Conservation (phyloP, 2,113 vertebrate species). For the Pangasianodon gigas region DNA sequence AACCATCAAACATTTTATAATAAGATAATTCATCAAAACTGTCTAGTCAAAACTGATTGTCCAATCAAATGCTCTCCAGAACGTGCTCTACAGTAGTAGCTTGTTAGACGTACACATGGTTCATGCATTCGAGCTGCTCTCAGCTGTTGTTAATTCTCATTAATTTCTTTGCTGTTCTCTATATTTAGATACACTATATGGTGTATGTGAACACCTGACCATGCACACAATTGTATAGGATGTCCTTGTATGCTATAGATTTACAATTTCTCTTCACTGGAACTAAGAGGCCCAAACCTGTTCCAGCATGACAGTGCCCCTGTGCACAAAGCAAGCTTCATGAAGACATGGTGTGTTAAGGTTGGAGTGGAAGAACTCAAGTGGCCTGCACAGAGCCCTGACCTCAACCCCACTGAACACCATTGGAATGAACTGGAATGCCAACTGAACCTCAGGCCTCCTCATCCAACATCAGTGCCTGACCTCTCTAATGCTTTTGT, state of each 20-base stretch:
- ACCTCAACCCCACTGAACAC: not conserved
- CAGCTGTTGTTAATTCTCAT: no score
- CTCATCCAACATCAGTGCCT: not conserved
- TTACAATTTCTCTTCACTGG: not conserved
- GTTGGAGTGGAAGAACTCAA: not conserved
- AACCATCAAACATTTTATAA: not conserved
- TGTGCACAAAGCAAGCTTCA: not conserved
- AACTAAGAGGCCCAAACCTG: not conserved
- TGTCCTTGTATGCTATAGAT: not conserved
- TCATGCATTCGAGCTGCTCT: no score
- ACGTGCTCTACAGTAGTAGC: not conserved
- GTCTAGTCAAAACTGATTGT: not conserved
- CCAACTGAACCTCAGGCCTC: not conserved
- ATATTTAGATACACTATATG: no score
- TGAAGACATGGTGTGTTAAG: not conserved
- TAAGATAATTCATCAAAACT: not conserved
- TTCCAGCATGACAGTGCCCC: not conserved
- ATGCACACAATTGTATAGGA: not conserved
- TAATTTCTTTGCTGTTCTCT: no score
- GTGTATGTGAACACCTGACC: not conserved
- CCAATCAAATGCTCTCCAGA: not conserved
- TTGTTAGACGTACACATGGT: not conserved
- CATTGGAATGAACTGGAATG: not conserved
- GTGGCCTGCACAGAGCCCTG: not conserved
- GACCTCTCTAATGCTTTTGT: not conserved